Conservation (phyloP, 2,888 invertebrate genomes). For the Encarsia formosa region DNA sequence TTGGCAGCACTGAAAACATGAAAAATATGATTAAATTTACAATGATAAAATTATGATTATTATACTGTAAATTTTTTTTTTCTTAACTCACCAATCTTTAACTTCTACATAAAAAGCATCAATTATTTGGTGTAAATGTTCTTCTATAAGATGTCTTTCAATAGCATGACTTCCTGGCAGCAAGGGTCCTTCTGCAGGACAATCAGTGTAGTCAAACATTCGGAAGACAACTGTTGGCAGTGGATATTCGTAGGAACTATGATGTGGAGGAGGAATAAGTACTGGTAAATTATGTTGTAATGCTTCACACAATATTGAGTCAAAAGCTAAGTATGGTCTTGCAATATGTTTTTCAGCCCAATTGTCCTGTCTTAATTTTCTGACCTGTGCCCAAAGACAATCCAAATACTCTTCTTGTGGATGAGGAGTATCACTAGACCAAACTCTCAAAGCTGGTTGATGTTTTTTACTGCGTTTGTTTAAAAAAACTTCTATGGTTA, state of each 20-base stretch:
- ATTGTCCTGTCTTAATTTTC: conserved; percentile 86
- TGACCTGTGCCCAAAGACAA: conserved; percentile 92
- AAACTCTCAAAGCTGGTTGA: conserved; percentile 87
- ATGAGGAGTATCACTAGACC: conserved; percentile 92
- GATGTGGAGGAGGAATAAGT: conserved; percentile 89
- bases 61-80: too few relatives aligned
- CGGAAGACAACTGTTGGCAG: conserved; percentile 92
- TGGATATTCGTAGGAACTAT: conserved; percentile 85
- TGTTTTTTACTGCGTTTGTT: conserved; percentile 91
- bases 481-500: conserved; percentile 87
- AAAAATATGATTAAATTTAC: too few relatives aligned
- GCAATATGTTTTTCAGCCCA: conserved; percentile 97
- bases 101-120: conserved; percentile 83
- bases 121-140: conserved; percentile 91
- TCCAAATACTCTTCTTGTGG: conserved; percentile 96
- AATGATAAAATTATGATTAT: too few relatives aligned
- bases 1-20: conserved; percentile 68
- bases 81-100: conserved; percentile 83
- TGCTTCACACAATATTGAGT: conserved; percentile 91
- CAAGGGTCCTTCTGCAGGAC: conserved; percentile 80
- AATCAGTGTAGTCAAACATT: conserved; percentile 98
- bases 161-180: conserved; percentile 96
- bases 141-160: conserved; percentile 95
- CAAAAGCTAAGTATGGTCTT: conserved; percentile 92
- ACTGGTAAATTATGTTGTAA: conserved; percentile 91